Base-by-base conservation (phyloP, 2,797 vertebrate species). In the Carcharodon carcharias region DNA sequence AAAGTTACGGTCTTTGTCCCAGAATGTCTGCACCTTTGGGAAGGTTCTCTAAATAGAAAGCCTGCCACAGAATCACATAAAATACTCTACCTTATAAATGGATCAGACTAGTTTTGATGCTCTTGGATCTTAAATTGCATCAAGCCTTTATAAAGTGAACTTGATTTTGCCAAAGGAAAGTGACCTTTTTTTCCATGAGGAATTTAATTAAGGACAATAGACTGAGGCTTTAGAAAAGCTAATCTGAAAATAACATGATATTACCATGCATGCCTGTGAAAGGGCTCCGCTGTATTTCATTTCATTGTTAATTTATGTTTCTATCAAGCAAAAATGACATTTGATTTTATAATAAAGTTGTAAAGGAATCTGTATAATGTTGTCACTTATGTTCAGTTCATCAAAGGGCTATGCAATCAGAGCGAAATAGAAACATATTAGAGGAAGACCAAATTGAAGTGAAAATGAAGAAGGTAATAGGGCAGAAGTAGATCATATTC, bases 1-100 rank as follows among this genome's bases (percentile, higher is more conserved):
- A 77, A 95, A 77, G 71, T 56, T 77, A 56, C 16, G 71, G 69
- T 71, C 71, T 71, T 95, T 95, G 94, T 95, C 94, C 94, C 94
- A 95, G 94, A 95, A 95, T 95, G 94, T 77, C 94, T 95, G 69
- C 28, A 58, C 94, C 94, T 95, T 56, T 26, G 94, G 94, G 94
- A 95, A n/a, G 18, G 73, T 73, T 77, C 94, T 95, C 94, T 56
- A 77, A 95, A 95, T 95, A 95, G 94, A 95, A 95, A 95, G 69
- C 31, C 94, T 95, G 94, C 69, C 28, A 56, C 67, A 77, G 94
- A 95, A 95, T 63, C 35, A 92, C 58, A 92, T 63, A 35, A 77
- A 95, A 5, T 50, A 71, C 67, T 95, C 28, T 58, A n/a, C 94
- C 71, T 73, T 35, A n/a, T 73, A 95, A 73, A 77, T 95, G 94